Conservation (phyloP, 2,888 invertebrate genomes). For the Allolobophora icterica region DNA sequence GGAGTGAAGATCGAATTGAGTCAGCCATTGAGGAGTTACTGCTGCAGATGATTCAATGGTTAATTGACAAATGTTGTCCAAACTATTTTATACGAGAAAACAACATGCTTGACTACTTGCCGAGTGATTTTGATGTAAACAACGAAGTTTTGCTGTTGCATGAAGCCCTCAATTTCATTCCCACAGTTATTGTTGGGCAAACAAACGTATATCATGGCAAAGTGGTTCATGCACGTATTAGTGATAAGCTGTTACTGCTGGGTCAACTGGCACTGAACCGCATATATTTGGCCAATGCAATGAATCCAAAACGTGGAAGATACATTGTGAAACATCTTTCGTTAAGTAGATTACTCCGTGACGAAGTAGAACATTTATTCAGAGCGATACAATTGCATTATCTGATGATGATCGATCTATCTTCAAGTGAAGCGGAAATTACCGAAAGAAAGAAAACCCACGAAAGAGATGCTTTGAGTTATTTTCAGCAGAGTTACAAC, state of each 20-base stretch:
- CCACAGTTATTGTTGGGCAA: neutral
- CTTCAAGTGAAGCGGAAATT: neutral
- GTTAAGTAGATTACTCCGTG: neutral
- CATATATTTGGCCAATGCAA: neutral
- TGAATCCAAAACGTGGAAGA: neutral
- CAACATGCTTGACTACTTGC: constrained; percentile 8
- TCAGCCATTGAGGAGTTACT: neutral
- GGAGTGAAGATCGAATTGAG: neutral
- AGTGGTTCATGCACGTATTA: neutral
- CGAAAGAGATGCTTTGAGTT: neutral
- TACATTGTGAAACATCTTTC: neutral
- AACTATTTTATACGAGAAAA: constrained; percentile 20
- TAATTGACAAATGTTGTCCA: neutral
- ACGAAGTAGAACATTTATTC: neutral
- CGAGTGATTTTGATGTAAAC: neutral
- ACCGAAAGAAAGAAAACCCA: neutral
- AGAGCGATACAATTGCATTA: too few relatives aligned
- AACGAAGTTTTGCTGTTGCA: neutral
- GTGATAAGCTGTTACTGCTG: neutral
- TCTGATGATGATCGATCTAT: neutral
- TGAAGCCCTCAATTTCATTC: neutral
- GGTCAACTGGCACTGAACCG: neutral
- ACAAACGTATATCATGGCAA: neutral
- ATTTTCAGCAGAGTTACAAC: neutral
- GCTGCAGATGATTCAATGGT: neutral